A percentile compares a stretch with the other conserved stretches of the same genome.
Evolutionary conservation across 2,797 vertebrate species (phyloP).

Genomic region (Enteromius anoplus): DNA sequence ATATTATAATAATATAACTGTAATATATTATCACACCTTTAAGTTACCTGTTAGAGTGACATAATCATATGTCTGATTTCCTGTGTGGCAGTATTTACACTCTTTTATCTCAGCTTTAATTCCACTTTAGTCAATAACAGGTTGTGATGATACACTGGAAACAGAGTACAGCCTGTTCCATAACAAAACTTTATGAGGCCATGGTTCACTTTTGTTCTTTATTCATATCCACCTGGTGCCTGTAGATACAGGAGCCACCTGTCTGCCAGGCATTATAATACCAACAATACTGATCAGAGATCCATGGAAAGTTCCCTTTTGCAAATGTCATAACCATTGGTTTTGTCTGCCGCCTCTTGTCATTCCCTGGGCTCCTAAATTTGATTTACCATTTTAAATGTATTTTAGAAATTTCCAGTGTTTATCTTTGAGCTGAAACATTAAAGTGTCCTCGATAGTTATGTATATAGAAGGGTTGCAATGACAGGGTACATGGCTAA

Average conservation of each 20-base stretch:
- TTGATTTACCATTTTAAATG: slow-evolving; percentile 28
- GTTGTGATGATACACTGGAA: slow-evolving; percentile 32
- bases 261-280: slow-evolving; percentile 56
- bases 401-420: slow-evolving; percentile 35
- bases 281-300: slow-evolving; percentile 48
- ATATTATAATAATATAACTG: neutral
- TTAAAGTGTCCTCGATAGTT: slow-evolving; percentile 10
- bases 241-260: slow-evolving; percentile 56
- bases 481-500: slow-evolving; percentile 35
- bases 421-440: slow-evolving; percentile 29
- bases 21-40: neutral
- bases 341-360: slow-evolving; percentile 34
- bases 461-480: slow-evolving; percentile 28
- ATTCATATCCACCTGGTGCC: slow-evolving; percentile 68
- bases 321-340: slow-evolving; percentile 26
- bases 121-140: slow-evolving; percentile 37
- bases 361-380: slow-evolving; percentile 8
- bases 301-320: slow-evolving; percentile 28
- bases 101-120: slow-evolving; percentile 1
- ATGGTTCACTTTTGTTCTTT: slow-evolving; percentile 48
- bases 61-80: neutral
- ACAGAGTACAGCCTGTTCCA: slow-evolving; percentile 48
- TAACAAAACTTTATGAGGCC: slow-evolving; percentile 61
- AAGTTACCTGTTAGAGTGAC: neutral
- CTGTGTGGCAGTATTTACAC: slow-evolving; percentile 9